These are phyloP conservation scores for Rhagologus leucostigma DNA, from an alignment of 2,113 vertebrate species.

Conservation along the genomic window DNA sequence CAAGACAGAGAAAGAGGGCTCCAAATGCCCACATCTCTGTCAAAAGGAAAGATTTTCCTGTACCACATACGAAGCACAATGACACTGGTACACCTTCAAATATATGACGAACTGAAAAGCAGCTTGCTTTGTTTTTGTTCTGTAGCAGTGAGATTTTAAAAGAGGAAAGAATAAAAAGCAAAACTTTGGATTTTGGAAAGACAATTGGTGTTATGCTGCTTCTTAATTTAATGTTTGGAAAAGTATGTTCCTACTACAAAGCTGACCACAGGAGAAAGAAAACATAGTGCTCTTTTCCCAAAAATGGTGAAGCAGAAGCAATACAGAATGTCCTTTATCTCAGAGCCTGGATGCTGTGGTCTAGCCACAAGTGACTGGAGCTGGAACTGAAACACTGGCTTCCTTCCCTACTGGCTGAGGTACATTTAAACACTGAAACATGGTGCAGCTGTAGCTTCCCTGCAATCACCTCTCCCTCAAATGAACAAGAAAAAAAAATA, in stretches of 20 bases:
- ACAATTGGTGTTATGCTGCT: not conserved
- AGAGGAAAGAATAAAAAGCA: not conserved
- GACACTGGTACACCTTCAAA: not conserved
- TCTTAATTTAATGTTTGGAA: not conserved
- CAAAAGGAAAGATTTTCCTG: not conserved
- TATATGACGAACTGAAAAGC: not conserved
- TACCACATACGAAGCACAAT: fast-evolving
- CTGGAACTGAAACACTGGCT: not conserved
- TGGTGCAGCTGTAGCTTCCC: not conserved
- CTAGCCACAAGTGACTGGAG: not conserved
- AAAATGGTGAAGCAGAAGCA: conserved; percentile 10
- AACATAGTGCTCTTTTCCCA: not conserved
- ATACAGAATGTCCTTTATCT: conserved; percentile 26
- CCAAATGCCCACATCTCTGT: not conserved
- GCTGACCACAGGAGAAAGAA: not conserved
- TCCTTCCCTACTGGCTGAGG: not conserved
- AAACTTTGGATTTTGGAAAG: not conserved
- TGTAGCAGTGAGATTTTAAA: not conserved
- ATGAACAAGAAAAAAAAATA: not conserved
- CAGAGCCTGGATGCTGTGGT: not conserved
- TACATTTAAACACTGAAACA: not conserved
- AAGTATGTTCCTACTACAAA: not conserved
- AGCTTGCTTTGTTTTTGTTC: not conserved
- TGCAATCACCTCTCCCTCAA: not conserved
- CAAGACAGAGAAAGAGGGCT: not conserved